Conservation (phyloP, 2,113 vertebrate species). For the Callipepla californica region DNA sequence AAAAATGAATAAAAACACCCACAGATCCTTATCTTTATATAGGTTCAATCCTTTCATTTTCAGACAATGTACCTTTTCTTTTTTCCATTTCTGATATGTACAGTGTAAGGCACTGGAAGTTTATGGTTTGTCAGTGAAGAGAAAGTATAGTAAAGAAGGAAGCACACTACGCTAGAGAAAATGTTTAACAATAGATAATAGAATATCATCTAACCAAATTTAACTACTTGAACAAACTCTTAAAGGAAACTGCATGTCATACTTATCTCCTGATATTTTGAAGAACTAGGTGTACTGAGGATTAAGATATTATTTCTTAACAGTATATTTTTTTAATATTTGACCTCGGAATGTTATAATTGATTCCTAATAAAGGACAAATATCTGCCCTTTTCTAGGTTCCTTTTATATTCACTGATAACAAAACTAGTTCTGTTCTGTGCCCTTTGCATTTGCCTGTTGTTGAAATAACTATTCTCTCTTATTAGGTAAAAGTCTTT, state of each 20-base stretch:
- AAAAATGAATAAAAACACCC: too few species aligned
- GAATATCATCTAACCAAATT: constrained; percentile 13
- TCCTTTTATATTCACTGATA: not conserved
- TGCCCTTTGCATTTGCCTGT: not conserved
- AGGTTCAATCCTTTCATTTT: not conserved
- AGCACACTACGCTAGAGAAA: not conserved
- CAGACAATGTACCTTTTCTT: not conserved
- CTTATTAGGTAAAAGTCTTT: not conserved
- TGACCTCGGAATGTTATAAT: constrained; percentile 4
- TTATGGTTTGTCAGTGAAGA: not conserved
- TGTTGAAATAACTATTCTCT: not conserved
- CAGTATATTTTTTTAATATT: not conserved
- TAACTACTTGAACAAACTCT: constrained; percentile 30
- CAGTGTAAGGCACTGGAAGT: not conserved
- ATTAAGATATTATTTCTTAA: constrained; percentile 32
- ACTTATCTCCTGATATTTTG: constrained; percentile 21
- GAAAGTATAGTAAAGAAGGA: not conserved
- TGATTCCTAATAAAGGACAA: not conserved
- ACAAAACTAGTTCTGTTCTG: not conserved
- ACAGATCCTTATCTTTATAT: rapidly evolving
- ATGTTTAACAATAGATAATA: not conserved
- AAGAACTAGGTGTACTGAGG: not conserved
- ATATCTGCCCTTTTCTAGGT: not conserved
- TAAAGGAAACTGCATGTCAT: not conserved
- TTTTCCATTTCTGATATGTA: not conserved